phyloP scores from a whole-genome alignment of 2,888 invertebrate genomes.

The Athrips mouffetella region DNA sequence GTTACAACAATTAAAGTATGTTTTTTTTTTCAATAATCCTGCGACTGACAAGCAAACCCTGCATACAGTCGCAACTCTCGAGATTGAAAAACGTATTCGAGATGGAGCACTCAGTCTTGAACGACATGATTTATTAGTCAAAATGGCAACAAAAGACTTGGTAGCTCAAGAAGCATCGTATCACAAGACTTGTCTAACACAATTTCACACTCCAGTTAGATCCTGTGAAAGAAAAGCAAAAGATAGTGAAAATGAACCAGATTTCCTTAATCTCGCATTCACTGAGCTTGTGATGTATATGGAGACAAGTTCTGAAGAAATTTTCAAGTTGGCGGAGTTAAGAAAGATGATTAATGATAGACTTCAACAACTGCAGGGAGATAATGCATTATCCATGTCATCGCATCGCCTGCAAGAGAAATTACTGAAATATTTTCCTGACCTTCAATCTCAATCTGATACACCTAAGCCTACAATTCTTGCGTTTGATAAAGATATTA shows the following conservation, averaged over 20 bases:
- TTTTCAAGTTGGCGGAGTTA: conserved; percentile 11
- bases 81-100: not conserved
- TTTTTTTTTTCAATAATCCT: not conserved
- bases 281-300: not conserved
- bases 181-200: not conserved
- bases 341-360: conserved; percentile 13
- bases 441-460: conserved; percentile 15
- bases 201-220: not conserved
- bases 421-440: conserved; percentile 14
- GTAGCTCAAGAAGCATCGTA: not conserved
- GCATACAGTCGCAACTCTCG: not conserved
- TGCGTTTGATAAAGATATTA: conserved; percentile 16
- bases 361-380: conserved; percentile 13
- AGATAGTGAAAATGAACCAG: not conserved
- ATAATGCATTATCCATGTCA: conserved; percentile 16
- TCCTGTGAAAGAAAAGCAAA: not conserved
- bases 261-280: not conserved
- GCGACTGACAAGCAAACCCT: not conserved
- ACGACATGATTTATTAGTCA: not conserved
- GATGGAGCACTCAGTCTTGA: not conserved
- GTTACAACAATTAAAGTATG: not conserved
- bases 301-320: conserved; percentile 6
- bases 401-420: conserved; percentile 12
- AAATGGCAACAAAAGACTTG: conserved; percentile 2
- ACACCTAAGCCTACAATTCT: conserved; percentile 16